Evolutionary conservation across 2,797 vertebrate genomes (phyloP), one percentile per base, ranked within the genome.

Genomic region (Pterois miles): DNA sequence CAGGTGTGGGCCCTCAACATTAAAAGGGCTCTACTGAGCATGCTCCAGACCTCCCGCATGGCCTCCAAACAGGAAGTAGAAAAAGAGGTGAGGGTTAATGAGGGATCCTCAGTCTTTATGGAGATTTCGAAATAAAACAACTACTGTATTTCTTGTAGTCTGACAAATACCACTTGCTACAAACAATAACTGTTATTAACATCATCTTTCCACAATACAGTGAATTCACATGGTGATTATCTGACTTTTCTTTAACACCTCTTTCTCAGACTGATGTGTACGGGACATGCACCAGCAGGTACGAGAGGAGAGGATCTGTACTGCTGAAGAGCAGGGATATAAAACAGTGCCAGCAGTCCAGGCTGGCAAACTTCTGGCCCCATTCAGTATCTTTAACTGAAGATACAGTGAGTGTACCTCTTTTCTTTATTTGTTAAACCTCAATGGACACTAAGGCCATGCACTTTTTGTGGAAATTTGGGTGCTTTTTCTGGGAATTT

Each of bases 1-100:
- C 94, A 91, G 68, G 94, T 91, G 85, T 98, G 97, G 97, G 93
- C 89, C 18, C 94, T 97, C 78, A 98, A 98, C 87, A 88, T 97
- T 93, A 97, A 97, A 88, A 89, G 95, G 54, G 96, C 96, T 53
- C 82, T 97, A 90, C 94, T 97, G 91, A 98, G 97, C 89, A 94
- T 97, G 88, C 90, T 97, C 78, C 97, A 97, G 96, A 96, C 96
- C 8, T 94, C 78, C 20, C 87, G 40, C 1, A 78, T 58, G 1
- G 77, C 80, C 36, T 25, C 76, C 11, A 80, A 82, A 79, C 86
- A 82, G 67, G 91, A 93, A 74, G 72, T 82, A 3, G 22, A 94
- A 22, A 93, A 95, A 73, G 96, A 98, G 96, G 97, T 97, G 86
- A 95, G 93, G 53, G 34, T 77, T 76, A 48, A 82, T 67, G 54